phyloP scores from a whole-genome alignment of 2,113 vertebrate genomes.

The Bos indicus region DNA sequence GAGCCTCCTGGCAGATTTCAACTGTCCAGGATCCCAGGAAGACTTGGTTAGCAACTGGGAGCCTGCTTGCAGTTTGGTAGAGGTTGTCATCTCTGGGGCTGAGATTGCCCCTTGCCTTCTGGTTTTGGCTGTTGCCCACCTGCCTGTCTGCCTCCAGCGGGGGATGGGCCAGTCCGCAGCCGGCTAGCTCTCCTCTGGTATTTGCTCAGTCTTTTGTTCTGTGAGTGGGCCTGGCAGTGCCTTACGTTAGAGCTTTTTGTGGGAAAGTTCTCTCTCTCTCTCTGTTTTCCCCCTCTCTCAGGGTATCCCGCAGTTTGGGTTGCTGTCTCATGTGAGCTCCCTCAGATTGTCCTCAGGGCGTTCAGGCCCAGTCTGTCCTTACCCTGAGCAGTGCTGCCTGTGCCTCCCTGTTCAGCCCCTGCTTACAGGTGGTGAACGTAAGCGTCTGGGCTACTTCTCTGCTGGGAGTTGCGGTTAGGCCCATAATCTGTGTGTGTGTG shows the following conservation, averaged over 20 bases:
- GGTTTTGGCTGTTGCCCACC: background rate
- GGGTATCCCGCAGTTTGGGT: background rate
- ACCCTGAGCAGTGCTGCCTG: background rate
- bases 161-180: background rate
- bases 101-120: background rate
- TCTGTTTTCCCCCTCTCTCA: rapidly evolving
- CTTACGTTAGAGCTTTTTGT: background rate
- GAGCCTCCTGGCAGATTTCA: background rate
- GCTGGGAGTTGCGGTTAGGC: background rate
- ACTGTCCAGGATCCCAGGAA: background rate
- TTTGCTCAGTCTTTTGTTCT: background rate
- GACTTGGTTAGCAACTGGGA: background rate
- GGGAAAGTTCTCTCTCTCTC: background rate
- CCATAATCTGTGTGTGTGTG: background rate
- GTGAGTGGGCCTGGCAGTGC: background rate
- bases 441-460: background rate
- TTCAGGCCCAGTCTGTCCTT: background rate
- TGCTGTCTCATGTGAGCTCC: background rate
- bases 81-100: background rate
- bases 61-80: background rate
- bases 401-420: background rate
- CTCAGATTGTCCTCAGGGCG: background rate
- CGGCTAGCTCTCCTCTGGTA: background rate
- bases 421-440: rapidly evolving
- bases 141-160: background rate